Evolutionary conservation across 2,113 vertebrate species (phyloP), one percentile per base, ranked within the genome.

Genomic region (Chlamydotis undulata): DNA sequence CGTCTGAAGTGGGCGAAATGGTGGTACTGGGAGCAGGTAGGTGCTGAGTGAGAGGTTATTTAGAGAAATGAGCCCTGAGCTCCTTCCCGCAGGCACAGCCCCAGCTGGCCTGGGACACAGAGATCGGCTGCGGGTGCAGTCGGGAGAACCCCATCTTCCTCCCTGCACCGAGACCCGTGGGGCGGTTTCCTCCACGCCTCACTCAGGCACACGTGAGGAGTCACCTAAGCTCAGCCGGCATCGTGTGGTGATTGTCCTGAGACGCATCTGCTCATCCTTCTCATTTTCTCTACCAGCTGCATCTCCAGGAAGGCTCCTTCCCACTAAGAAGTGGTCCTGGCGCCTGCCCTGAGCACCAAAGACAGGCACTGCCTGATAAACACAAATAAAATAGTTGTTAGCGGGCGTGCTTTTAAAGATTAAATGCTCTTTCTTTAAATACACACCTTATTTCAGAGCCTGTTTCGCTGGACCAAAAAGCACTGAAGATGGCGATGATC

Each of bases 41-140:
- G 83, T 57, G 90, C 88, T 89, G 93, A 96, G 93, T 76, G 76
- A 94, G 92, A 75, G 80, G 70, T 70, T 77, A 28, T 65, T 82
- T 45, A 64, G 63, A 64, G 79, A 59, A 88, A 88, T 29, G 73
- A 94, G 64, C 49, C 84, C 87, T 65, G 76, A 52, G 67, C 39
- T 80, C 63, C 60, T 52, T 86, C 78, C 79, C 79, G 65, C 59
- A 55, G 70, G 45, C 14, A 4, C 47, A 47, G 79, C 41, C 14
- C 0, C 0, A 4, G 50, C 77, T 45, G 56, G 14, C 5, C 3
- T 1, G 12, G 69, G 50, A 35, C 47, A 64, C 4, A 0, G 21
- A 78, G 87, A 68, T 19, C 0, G 6, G 59, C 81, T 89, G 11
- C 7, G 37, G 56, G 76, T 6, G 16, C 3, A 4, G 2, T 0